Conservation (phyloP, 1,140 invertebrate species). For the Zaprionus taronus region DNA sequence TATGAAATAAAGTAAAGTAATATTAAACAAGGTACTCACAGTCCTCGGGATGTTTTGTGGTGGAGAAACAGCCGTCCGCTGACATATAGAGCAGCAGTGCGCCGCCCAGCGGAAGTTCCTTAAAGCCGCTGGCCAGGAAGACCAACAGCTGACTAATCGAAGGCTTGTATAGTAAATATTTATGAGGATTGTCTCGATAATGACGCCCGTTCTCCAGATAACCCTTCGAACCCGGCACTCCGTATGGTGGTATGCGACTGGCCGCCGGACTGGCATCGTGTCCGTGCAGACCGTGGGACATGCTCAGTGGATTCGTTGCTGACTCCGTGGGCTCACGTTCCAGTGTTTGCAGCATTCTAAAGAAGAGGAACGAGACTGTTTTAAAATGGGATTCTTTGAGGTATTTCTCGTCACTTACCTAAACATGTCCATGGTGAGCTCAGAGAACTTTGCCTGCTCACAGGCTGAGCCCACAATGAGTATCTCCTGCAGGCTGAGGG, state of each 20-base stretch:
- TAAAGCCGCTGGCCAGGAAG: constrained; percentile 96
- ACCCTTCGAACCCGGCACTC: constrained; percentile 86
- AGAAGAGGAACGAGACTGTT: neutral
- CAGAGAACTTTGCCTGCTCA: constrained; percentile 99
- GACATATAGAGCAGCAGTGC: constrained; percentile 97
- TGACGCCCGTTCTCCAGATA: constrained; percentile 90
- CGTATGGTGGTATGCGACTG: constrained; percentile 89
- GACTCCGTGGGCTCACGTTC: constrained; percentile 96
- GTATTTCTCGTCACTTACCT: constrained; percentile 59
- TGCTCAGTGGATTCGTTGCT: constrained; percentile 76
- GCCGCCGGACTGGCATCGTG: constrained; percentile 93
- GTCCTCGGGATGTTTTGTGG: constrained; percentile 94
- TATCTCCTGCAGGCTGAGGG: constrained; percentile 95
- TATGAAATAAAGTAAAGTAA: too few relatives aligned
- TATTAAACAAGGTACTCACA: constrained; percentile 86
- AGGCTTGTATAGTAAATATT: constrained; percentile 98
- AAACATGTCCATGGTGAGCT: constrained; percentile 99
- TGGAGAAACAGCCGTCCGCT: constrained; percentile 96
- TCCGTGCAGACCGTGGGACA: constrained; percentile 85
- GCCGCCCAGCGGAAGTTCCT: constrained; percentile 96
- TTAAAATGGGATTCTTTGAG: neutral
- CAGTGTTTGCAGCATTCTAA: constrained; percentile 95
- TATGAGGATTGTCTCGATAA: constrained; percentile 97
- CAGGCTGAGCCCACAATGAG: constrained; percentile 96
- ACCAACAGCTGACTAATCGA: constrained; percentile 97